Evolutionary conservation across 2,797 vertebrate genomes (phyloP).

Genomic region (Helostoma temminkii): DNA sequence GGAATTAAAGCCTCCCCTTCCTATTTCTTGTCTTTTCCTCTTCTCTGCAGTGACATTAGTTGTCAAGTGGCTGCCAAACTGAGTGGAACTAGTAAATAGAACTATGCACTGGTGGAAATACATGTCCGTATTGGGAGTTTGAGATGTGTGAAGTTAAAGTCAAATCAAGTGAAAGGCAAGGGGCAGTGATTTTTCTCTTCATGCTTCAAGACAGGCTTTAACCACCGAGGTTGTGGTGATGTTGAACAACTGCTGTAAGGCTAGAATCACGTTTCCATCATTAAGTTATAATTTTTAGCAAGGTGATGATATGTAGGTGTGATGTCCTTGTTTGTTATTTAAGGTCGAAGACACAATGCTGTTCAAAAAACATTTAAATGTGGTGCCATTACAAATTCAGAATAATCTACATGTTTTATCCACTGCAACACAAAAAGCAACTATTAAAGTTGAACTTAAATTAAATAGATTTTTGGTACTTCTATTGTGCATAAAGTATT

Average conservation of each 20-base stretch:
- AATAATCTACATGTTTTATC: not conserved
- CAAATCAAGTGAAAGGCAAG: constrained; percentile 10
- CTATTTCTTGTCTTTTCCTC: constrained; percentile 14
- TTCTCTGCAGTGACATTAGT: constrained; percentile 35
- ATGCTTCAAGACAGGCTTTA: not conserved
- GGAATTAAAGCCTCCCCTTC: constrained; percentile 35
- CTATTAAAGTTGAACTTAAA: not conserved
- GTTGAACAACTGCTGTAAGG: no score
- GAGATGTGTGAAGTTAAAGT: constrained; percentile 15
- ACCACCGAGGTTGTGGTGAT: not conserved
- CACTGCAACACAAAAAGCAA: not conserved
- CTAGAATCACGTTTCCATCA: not conserved
- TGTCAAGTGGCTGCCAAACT: constrained; percentile 42
- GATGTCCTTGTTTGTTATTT: not conserved
- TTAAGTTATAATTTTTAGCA: not conserved
- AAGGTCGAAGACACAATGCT: no score
- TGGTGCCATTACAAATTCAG: not conserved
- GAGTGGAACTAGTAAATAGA: constrained; percentile 49
- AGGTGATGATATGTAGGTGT: no score
- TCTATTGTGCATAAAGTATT: no score
- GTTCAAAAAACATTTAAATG: not conserved
- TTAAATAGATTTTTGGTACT: not conserved
- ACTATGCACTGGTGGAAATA: constrained; percentile 40
- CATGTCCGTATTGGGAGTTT: constrained; percentile 36
- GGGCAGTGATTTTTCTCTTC: not conserved